Percentiles rank a stretch among this genome's conserved stretches.
Evolutionary conservation across 1,140 invertebrate species (phyloP).

Genomic region (Anthonomus grandis): DNA sequence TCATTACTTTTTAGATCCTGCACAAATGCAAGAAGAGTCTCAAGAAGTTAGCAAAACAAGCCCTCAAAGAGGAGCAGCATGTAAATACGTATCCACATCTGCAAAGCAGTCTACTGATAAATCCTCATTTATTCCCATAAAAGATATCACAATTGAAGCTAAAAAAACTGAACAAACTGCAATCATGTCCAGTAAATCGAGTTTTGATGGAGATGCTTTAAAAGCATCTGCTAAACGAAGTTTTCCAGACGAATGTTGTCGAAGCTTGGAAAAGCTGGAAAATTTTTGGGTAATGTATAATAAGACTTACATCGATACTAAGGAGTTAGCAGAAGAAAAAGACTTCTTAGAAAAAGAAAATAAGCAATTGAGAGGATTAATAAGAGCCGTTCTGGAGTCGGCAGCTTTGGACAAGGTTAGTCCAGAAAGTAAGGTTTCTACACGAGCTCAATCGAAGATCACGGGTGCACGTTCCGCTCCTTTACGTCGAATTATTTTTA

Average conservation of each 20-base stretch:
- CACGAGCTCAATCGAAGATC: conserved; percentile 23
- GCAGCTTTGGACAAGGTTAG: conserved; percentile 30
- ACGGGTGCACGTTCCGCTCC: conserved; percentile 30
- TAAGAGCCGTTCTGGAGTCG: conserved; percentile 38
- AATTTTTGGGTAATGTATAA: conserved; percentile 39
- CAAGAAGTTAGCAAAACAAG: too few species aligned
- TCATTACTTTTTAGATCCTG: too few species aligned
- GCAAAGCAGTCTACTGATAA: background rate
- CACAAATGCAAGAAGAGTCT: too few species aligned
- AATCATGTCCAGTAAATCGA: background rate
- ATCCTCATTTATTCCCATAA: background rate
- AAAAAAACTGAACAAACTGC: conserved; percentile 15
- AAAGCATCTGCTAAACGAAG: background rate
- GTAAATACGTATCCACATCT: too few species aligned
- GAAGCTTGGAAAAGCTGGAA: conserved; percentile 33
- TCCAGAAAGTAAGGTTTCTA: conserved; percentile 27
- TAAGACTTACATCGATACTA: conserved; percentile 35
- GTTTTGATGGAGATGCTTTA: background rate
- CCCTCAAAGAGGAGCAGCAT: too few species aligned
- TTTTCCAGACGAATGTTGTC: conserved; percentile 22
- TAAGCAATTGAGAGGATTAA: conserved; percentile 34
- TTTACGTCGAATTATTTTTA: conserved; percentile 24
- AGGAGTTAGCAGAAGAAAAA: conserved; percentile 37
- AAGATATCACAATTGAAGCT: conserved; percentile 2
- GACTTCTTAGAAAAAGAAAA: conserved; percentile 34